These are phyloP conservation scores for Pampus argenteus DNA, from an alignment of 2,797 vertebrate genomes.

Conservation along the genomic window DNA sequence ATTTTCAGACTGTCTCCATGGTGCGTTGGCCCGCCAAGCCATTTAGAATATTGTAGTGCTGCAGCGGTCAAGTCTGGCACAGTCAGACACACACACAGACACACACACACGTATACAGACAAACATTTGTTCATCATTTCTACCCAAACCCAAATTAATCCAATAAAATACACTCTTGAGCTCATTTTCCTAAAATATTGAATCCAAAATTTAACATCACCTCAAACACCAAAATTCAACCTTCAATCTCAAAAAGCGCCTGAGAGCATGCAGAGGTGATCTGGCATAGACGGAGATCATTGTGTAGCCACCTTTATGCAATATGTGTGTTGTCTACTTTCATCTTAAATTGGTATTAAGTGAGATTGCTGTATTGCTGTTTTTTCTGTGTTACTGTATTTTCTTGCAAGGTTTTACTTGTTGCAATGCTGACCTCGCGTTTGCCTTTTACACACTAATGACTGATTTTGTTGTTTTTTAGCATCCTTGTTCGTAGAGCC, in stretches of 20 bases:
- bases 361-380: too few relatives aligned
- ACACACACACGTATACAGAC: constrained; percentile 5
- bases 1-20: constrained; percentile 53
- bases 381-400: too few relatives aligned
- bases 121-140: constrained; percentile 13
- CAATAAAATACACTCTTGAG: background rate
- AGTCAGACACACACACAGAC: constrained; percentile 7
- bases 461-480: too few relatives aligned
- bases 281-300: background rate
- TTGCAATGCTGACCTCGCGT: too few relatives aligned
- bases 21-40: constrained; percentile 37
- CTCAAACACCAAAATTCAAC: background rate
- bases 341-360: too few relatives aligned
- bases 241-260: background rate
- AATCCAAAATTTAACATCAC: background rate
- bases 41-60: constrained; percentile 64
- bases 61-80: constrained; percentile 51
- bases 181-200: background rate
- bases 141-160: background rate
- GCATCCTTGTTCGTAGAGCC: too few relatives aligned
- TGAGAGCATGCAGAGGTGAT: background rate
- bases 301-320: background rate
- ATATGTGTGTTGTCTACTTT: background rate
- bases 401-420: too few relatives aligned
- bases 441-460: too few relatives aligned